These are phyloP conservation scores for Eretmochelys imbricata DNA, from an alignment of 2,113 vertebrate species.

Conservation along the genomic window DNA sequence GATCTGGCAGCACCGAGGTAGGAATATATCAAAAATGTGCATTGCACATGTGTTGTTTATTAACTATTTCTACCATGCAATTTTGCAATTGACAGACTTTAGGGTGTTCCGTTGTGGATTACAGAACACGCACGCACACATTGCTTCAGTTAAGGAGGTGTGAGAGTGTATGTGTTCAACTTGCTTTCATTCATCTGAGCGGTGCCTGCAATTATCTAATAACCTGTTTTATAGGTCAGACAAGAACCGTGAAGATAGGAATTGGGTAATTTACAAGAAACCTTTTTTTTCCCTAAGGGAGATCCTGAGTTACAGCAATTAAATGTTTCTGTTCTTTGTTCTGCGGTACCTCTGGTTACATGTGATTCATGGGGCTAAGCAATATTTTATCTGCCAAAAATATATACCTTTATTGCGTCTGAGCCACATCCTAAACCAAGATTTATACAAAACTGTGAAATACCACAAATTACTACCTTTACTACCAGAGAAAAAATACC, in stretches of 20 bases:
- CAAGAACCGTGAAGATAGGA: slow-evolving; percentile 51
- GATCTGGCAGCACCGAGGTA: background rate
- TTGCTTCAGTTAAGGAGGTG: background rate
- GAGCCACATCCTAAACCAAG: slow-evolving; percentile 12
- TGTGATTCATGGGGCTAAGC: slow-evolving; percentile 34
- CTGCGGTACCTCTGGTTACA: background rate
- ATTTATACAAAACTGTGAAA: slow-evolving; percentile 42
- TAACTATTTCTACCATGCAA: slow-evolving; percentile 56
- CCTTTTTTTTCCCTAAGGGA: slow-evolving; percentile 23
- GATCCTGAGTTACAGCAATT: slow-evolving; percentile 29
- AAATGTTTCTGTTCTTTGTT: slow-evolving; percentile 66
- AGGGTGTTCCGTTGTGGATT: slow-evolving; percentile 52
- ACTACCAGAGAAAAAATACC: background rate
- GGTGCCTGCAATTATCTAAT: slow-evolving; percentile 41
- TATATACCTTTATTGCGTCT: slow-evolving; percentile 24
- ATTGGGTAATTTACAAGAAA: slow-evolving; percentile 16
- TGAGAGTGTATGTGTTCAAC: too few species aligned
- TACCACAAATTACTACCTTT: slow-evolving; percentile 50
- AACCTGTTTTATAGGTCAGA: slow-evolving; percentile 70
- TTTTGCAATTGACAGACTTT: slow-evolving; percentile 35
- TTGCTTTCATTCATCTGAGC: background rate
- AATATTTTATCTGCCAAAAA: slow-evolving; percentile 35
- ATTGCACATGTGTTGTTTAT: slow-evolving; percentile 65
- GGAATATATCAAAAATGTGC: background rate
- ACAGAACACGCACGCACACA: background rate